A percentile compares a stretch with the other conserved stretches of the same genome.
Evolutionary conservation across 2,888 invertebrate genomes (phyloP).

Genomic region (Ornithoptera priamus): DNA sequence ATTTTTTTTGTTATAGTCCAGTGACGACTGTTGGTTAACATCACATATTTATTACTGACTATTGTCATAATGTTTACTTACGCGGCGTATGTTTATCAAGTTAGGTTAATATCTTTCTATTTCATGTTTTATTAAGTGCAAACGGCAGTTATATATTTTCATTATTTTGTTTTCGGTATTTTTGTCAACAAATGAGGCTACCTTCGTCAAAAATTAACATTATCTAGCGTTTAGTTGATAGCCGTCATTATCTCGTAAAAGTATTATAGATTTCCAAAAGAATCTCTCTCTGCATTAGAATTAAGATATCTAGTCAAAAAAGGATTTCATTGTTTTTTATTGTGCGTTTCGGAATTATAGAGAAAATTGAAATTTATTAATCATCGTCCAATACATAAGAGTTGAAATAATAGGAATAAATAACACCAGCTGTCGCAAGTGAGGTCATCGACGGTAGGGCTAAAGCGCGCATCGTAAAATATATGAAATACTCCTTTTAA

Average conservation of each 20-base stretch:
- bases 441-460: background rate
- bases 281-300: constrained; percentile 78
- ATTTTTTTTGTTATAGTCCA: constrained; percentile 40
- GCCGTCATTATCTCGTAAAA: constrained; percentile 59
- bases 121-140: background rate
- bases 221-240: constrained; percentile 58
- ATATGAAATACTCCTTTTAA: background rate
- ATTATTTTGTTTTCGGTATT: background rate
- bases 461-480: background rate
- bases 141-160: constrained; percentile 9
- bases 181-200: constrained; percentile 66
- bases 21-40: constrained; percentile 28
- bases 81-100: background rate
- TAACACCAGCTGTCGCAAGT: background rate
- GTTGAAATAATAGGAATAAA: background rate
- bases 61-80: constrained; percentile 42
- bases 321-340: constrained; percentile 55
- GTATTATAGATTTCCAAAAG: constrained; percentile 72
- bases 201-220: constrained; percentile 53
- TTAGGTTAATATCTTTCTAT: background rate
- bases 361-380: constrained; percentile 1
- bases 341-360: constrained; percentile 32
- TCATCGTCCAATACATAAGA: background rate
- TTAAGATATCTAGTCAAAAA: constrained; percentile 79
- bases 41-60: constrained; percentile 44